Evolutionary conservation across 2,113 vertebrate genomes (phyloP), one percentile per base, ranked within the genome.

Genomic region (Scomber scombrus): DNA sequence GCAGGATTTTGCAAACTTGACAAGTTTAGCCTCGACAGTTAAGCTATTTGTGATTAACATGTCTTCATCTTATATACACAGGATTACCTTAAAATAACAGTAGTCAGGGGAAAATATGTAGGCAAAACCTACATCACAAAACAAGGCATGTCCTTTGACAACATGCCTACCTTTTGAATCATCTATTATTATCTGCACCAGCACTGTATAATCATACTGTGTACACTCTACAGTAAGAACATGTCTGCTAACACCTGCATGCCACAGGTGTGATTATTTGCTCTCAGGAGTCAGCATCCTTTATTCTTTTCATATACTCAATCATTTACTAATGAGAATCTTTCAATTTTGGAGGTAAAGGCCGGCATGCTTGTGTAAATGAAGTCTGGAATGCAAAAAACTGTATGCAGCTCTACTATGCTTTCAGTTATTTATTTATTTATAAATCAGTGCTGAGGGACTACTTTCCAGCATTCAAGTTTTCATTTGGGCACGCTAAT

Each of bases 1-100:
- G 49, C 31, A 51, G 55, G 78, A 60, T 71, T 86, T 71, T 76
- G 61, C 71, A 66, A 67, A 75, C 64, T 67, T 86, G 91, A 93
- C 86, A 92, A 78, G 90, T 90, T 92, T 55, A 78, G 64, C 71
- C 87, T 88, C 46, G 4, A 23, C 50, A n/a, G 63, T 64, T 75
- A 78, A 90, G 76, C 73, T 87, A 72, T 88, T 88, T 78, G 57
- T 74, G 84, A 93, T 88, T 87, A 89, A 79, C 83, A 51, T 14
- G 65, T 78, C 85, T 79, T 81, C 72, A 80, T 71, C 19, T 86
- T 82, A 81, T 71, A 45, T 78, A 73, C 71, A n/a, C 2, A 12
- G 91, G 91, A 91, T 95, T 93, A 93, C n/a, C 46, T 88, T 93
- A 91, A 91, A 92, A 91, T 83, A 95, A 94, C 94, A 94, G 60